Base-by-base conservation (phyloP, 2,797 vertebrate species). In the Harpagifer antarcticus region DNA sequence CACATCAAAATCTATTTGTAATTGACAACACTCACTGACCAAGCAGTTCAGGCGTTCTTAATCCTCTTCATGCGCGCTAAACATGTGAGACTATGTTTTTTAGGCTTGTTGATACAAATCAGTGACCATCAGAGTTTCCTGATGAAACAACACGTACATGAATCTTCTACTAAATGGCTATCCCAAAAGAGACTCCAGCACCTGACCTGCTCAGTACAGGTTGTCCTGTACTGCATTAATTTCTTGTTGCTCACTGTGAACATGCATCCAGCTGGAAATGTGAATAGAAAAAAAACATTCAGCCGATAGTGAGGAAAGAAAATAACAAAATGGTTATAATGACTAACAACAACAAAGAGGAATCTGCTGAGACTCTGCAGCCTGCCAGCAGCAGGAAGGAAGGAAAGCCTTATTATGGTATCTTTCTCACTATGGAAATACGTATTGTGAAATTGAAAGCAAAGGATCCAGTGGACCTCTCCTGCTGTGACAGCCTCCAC, bases 191-290 rank as follows among this genome's bases (percentile, higher is more conserved):
- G 17, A 14, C 27, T 50, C n/a, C 9, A 19, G 17, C 27, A 27
- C 27, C 27, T 9, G 33, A 8, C 33, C 8, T 37, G 33, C 33
- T 37, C 33, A 37, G 33, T 0, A 69, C 23, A 37, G 6, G 23
- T 50, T 3, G 9, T 61, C 15, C 17, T 66, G 6, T 20, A 3
- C 42, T 61, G 42, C 52, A 64, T 50, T 60, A 60, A 19, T 27
- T 64, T 52, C 37, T 48, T 53, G 61, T 40, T 59, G 20, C 37
- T 55, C 31, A 37, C 3, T n/a, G n/a, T 33, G 7, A 0, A 1
- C 23, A 27, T 43, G 27, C 59, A 60, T 83, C 55, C 55, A 73
- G 52, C 55, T 62, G 65, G 60, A 49, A 56, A 44, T 3, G 48
- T 42, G 49, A 48, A 9, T 3, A 40, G 57, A 58, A 47, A 20